These are phyloP conservation scores for Hesperophylax magnus DNA, from an alignment of 1,140 invertebrate genomes.

Conservation along the genomic window DNA sequence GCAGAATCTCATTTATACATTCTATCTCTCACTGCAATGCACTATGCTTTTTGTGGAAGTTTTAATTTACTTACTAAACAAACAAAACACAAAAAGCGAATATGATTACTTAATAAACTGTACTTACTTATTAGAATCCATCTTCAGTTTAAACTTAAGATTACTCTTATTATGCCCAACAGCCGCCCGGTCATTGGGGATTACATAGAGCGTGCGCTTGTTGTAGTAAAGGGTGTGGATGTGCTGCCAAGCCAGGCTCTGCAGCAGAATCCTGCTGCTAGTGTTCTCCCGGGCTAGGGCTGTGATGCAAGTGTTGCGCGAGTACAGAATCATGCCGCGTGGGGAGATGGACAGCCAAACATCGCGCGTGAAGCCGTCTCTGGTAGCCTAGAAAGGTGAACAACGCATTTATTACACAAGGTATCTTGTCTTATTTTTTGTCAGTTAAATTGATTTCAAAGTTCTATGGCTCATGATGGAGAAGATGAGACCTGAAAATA, in stretches of 20 bases:
- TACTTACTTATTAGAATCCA: conserved; percentile 80
- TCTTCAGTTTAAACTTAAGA: conserved; percentile 81
- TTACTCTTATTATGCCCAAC: conserved; percentile 74
- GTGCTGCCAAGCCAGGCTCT: conserved; percentile 75
- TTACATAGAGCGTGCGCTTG: conserved; percentile 78
- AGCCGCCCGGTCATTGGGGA: conserved; percentile 71
- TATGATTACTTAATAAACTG: neutral
- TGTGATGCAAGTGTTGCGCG: conserved; percentile 64
- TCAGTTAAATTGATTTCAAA: too few species aligned
- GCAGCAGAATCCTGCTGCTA: conserved; percentile 66
- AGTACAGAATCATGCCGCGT: conserved; percentile 72
- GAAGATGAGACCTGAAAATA: too few species aligned
- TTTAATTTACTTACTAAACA: too few species aligned
- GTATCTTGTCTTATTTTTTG: neutral
- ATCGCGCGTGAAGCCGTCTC: conserved; percentile 70
- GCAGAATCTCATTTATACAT: too few species aligned
- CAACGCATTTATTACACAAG: neutral
- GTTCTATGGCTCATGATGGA: too few species aligned
- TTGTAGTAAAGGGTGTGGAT: conserved; percentile 83
- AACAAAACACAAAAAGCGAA: neutral
- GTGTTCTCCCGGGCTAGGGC: conserved; percentile 59
- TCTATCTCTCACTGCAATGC: too few species aligned
- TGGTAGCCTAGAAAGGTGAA: conserved; percentile 60
- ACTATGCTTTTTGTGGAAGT: too few species aligned
- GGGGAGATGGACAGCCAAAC: conserved; percentile 74